Evolutionary conservation across 1,140 invertebrate species (phyloP), one percentile per base, ranked within the genome.

Genomic region (Ganaspis sp.): DNA sequence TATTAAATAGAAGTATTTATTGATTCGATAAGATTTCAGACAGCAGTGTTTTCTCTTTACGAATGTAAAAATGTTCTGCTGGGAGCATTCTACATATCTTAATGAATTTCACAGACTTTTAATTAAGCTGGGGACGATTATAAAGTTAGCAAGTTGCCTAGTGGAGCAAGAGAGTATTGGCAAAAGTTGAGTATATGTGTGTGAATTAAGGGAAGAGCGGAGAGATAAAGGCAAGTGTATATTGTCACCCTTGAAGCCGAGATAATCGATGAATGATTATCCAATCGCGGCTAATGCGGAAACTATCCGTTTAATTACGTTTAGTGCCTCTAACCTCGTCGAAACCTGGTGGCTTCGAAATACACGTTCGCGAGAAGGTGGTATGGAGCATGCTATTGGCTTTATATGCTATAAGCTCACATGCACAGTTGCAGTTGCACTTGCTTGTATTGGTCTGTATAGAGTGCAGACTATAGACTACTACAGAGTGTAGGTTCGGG

Each of bases 281-380:
- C 87, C 87, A 90, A 90, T 90, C 89, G 86, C 84, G 87, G 86
- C 88, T 90, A 91, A 91, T 90, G 89, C 89, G 89, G 86, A 90
- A 90, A 89, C 87, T 88, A 89, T 90, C 88, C 89, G 87, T 90
- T 90, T 90, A 90, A 91, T 91, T 91, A 90, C 87, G 87, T 89
- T 87, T 88, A 87, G 85, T 86, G 85, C 82, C 84, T 87, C 81
- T 79, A 86, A 87, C 79, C 87, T 81, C 79, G 82, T 82, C 80
- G 83, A 82, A 81, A 81, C 78, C 76, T 81, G 83, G 78, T 79
- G 87, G 86, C 81, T 87, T 83, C 80, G 83, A 83, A 82, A 83
- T 84, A 79, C 83, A 80, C 82, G 78, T 79, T 79, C 80, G 77
- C 73, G 76, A 84, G 75, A 74, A 77, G 75, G 77, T 79, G 73